Conservation (phyloP, 2,797 vertebrate genomes). For the Triplophysa bombifrons region DNA sequence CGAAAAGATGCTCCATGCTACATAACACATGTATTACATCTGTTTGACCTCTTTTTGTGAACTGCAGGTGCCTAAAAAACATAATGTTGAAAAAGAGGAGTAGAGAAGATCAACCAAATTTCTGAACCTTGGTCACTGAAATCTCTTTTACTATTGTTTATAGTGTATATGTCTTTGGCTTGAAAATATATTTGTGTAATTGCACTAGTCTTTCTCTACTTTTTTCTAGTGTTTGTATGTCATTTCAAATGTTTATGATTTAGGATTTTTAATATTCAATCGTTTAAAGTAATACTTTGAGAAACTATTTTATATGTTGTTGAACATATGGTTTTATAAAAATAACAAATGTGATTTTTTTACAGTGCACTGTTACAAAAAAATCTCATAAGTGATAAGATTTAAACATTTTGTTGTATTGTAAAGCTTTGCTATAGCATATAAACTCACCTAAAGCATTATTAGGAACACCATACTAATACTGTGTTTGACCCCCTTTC, state of each 20-base stretch:
- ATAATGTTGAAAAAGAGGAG: conserved; percentile 77
- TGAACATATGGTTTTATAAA: not conserved
- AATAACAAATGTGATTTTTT: not conserved
- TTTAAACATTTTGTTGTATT: not conserved
- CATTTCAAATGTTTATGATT: conserved; percentile 36
- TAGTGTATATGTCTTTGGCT: conserved; percentile 39
- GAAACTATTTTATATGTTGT: conserved; percentile 39
- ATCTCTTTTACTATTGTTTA: conserved; percentile 69
- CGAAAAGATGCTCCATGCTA: conserved; percentile 2
- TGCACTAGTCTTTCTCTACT: conserved; percentile 35
- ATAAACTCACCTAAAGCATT: too few species aligned
- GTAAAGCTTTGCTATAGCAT: not conserved
- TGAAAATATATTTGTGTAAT: conserved; percentile 42
- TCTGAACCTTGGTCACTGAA: conserved; percentile 2
- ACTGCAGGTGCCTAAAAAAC: conserved; percentile 75
- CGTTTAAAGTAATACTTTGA: not conserved
- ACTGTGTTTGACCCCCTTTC: too few species aligned
- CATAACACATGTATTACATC: not conserved
- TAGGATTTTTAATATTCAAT: conserved; percentile 27
- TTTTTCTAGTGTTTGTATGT: conserved; percentile 10
- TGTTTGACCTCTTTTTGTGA: conserved; percentile 5
- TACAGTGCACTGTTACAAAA: not conserved
- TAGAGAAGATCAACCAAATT: conserved; percentile 60
- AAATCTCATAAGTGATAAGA: not conserved
- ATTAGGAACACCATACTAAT: too few species aligned